phyloP scores from a whole-genome alignment of 2,888 invertebrate genomes.

The Junonia oenone region DNA sequence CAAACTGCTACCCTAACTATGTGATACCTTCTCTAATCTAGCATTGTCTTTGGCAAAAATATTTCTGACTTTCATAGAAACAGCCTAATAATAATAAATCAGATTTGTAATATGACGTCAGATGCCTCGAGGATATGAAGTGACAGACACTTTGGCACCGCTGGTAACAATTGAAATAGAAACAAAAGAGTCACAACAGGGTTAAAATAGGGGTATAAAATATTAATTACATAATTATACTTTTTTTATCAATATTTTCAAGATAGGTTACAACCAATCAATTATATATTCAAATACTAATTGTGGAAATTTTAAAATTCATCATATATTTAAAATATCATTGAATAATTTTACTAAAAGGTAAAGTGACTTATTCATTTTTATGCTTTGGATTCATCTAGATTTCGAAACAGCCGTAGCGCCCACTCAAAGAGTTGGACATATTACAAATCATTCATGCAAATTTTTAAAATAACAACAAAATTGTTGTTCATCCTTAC shows the following conservation, averaged over 20 bases:
- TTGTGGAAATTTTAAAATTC: background rate
- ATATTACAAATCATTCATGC: slow-evolving; percentile 6
- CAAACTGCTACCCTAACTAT: slow-evolving; percentile 29
- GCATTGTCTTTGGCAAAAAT: slow-evolving; percentile 33
- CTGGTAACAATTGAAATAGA: background rate
- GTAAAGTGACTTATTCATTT: background rate
- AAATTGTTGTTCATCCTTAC: background rate
- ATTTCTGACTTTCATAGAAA: slow-evolving; percentile 2
- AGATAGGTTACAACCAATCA: too few species aligned
- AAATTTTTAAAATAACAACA: background rate
- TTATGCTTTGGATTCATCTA: slow-evolving; percentile 1
- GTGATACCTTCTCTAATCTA: slow-evolving; percentile 27
- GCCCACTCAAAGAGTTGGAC: background rate
- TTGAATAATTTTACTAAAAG: background rate
- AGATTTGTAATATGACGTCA: background rate
- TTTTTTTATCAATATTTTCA: too few species aligned
- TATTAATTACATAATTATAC: too few species aligned
- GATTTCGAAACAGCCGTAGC: slow-evolving; percentile 1
- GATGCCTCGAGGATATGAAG: background rate
- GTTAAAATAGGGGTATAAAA: background rate
- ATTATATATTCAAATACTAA: too few species aligned
- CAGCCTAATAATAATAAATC: background rate
- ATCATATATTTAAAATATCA: background rate
- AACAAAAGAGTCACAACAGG: background rate
- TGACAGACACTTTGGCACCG: background rate